These are phyloP conservation scores for Pelodiscus sinensis DNA, from an alignment of 2,113 vertebrate species.

Conservation along the genomic window DNA sequence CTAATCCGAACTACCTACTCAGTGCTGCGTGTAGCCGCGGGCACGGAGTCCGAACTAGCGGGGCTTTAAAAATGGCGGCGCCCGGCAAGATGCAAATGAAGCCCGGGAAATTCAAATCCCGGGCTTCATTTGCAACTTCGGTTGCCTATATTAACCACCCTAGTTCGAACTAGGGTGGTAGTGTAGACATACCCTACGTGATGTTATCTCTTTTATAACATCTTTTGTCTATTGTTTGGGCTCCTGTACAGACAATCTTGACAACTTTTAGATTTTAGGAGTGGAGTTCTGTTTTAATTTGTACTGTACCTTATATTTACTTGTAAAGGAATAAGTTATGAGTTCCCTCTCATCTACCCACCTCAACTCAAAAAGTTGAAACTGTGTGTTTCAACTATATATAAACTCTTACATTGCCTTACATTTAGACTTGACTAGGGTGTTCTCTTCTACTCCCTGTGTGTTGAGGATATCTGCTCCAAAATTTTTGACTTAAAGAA, in stretches of 20 bases:
- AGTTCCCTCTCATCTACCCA: neutral
- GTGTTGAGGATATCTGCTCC: neutral
- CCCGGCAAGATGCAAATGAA: no score
- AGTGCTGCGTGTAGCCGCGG: no score
- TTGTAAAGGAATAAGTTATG: neutral
- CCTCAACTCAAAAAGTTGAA: neutral
- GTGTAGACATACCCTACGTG: no score
- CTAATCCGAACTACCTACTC: no score
- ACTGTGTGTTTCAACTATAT: neutral
- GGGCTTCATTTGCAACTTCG: no score
- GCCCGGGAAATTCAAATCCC: no score
- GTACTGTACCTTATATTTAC: neutral
- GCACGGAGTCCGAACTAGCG: no score
- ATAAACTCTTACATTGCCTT: neutral
- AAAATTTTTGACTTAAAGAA: neutral
- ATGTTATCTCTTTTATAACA: neutral
- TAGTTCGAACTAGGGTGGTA: no score
- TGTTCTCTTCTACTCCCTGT: neutral
- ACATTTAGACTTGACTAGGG: neutral
- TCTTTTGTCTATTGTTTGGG: neutral
- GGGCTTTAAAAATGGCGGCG: no score
- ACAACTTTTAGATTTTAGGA: neutral
- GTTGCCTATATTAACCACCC: no score
- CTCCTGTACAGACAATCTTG: neutral
- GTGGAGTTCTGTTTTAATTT: neutral